phyloP scores from a whole-genome alignment of 2,797 vertebrate species.

The Alcedo atthis region DNA sequence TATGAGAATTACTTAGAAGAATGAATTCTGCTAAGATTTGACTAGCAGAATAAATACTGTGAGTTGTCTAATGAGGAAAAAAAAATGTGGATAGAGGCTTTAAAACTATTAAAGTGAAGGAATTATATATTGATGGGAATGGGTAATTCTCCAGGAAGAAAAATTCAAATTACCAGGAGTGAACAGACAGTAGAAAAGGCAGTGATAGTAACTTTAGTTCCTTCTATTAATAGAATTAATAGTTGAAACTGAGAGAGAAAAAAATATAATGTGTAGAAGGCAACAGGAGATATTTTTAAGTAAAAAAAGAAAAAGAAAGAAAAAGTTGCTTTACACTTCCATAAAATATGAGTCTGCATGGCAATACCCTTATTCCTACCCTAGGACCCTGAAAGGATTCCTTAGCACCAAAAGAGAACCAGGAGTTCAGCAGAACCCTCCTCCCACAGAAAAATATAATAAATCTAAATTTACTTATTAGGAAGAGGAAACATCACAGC shows the following conservation, averaged over 20 bases:
- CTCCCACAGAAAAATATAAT: background rate
- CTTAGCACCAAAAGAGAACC: background rate
- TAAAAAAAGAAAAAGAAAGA: background rate
- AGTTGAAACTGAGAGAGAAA: background rate
- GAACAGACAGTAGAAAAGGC: background rate
- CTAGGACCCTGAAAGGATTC: background rate
- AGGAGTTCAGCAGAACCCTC: background rate
- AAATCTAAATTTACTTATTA: background rate
- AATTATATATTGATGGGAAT: background rate
- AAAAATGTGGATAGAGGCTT: background rate
- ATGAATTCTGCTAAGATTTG: background rate
- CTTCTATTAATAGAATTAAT: constrained; percentile 26
- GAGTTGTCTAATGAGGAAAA: background rate
- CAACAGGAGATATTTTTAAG: background rate
- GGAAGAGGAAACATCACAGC: background rate
- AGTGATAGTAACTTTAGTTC: background rate
- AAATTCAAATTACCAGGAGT: background rate
- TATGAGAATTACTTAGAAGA: background rate
- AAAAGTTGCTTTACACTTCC: background rate
- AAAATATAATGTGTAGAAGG: background rate
- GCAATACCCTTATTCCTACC: background rate
- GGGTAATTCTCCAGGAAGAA: constrained; percentile 16
- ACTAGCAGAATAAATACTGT: background rate
- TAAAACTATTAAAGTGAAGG: background rate
- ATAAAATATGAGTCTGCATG: background rate